phyloP scores from a whole-genome alignment of 2,888 invertebrate genomes.

The Lapara coniferarum region DNA sequence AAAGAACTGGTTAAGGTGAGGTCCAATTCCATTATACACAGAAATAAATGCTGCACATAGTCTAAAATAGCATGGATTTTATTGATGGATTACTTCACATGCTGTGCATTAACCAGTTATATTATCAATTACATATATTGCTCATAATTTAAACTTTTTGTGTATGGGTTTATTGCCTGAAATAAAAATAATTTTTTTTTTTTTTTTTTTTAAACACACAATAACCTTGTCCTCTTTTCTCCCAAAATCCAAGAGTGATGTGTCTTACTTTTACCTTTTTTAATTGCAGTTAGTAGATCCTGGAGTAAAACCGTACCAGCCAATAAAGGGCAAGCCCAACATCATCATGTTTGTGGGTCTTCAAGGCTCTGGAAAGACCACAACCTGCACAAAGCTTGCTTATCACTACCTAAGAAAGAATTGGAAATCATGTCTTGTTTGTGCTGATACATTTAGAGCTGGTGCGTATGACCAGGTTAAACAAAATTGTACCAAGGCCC shows the following conservation, averaged over 20 bases:
- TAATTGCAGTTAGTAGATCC: constrained; percentile 94
- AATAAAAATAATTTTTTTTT: no score
- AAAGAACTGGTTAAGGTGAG: constrained; percentile 97
- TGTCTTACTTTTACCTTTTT: neutral
- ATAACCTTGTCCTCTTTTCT: no score
- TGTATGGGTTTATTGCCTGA: no score
- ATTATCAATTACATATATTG: no score
- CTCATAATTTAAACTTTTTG: no score
- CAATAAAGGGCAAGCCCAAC: constrained; percentile 96
- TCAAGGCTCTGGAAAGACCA: constrained; percentile 99
- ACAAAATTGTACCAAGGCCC: constrained; percentile 99
- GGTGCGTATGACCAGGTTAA: constrained; percentile 99
- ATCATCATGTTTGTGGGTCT: constrained; percentile 99
- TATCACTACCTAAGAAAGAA: constrained; percentile 99
- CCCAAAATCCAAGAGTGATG: no score
- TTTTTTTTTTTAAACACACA: no score
- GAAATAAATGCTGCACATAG: neutral
- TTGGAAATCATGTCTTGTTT: constrained; percentile 99
- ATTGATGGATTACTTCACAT: no score
- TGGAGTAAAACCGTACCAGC: constrained; percentile 98
- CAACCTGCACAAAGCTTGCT: constrained; percentile 99
- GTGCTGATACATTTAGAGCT: constrained; percentile 99
- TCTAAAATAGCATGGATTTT: neutral
- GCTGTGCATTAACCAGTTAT: no score
- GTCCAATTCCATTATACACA: neutral